Percentiles rank a stretch among this genome's conserved stretches.
Conservation (phyloP, 2,888 invertebrate species). For the Mongoloraphidia duomilia region DNA sequence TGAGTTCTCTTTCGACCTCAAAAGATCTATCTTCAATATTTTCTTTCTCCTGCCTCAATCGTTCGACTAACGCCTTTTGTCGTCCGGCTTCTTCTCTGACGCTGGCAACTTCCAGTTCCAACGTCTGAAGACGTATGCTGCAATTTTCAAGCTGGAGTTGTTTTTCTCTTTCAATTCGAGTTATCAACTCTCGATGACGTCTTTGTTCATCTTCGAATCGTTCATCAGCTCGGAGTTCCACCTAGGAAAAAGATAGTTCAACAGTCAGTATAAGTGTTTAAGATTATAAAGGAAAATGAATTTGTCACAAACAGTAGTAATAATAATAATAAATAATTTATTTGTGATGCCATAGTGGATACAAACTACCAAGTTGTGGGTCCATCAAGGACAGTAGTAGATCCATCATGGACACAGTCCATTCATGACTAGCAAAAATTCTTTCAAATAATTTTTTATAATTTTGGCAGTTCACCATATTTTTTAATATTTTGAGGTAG, state of each 20-base stretch:
- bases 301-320: no score
- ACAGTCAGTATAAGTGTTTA: no score
- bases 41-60: constrained; percentile 33
- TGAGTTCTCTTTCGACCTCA: constrained; percentile 31
- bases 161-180: constrained; percentile 73
- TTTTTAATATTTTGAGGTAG: no score
- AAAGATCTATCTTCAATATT: neutral
- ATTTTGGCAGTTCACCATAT: no score
- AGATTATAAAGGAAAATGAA: no score
- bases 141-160: constrained; percentile 62
- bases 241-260: neutral
- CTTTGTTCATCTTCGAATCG: constrained; percentile 65
- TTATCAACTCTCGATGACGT: constrained; percentile 68
- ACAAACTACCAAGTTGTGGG: no score
- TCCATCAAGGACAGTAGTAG: no score
- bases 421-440: no score
- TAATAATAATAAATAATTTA: no score
- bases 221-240: constrained; percentile 19
- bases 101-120: constrained; percentile 49
- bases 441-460: no score
- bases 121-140: constrained; percentile 51
- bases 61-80: constrained; percentile 47
- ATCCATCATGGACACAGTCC: no score
- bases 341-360: no score
- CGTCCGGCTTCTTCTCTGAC: constrained; percentile 51